Conservation (phyloP, 2,888 invertebrate species). For the Volucella inflata region DNA sequence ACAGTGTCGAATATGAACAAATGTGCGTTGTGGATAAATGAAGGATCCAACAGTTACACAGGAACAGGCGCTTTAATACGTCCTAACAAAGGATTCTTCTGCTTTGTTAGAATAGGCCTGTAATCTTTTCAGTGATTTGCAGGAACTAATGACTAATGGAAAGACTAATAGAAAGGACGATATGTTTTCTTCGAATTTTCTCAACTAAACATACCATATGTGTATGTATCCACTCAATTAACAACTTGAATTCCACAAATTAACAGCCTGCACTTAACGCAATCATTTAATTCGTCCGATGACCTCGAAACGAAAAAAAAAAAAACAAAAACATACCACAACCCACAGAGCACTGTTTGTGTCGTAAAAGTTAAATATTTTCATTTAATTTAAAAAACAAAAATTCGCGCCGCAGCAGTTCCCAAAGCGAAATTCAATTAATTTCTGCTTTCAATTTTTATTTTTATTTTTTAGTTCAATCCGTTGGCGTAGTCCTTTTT, state of each 20-base stretch:
- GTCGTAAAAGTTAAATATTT: constrained; percentile 29
- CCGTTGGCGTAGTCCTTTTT: constrained; percentile 2
- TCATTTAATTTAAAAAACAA: constrained; percentile 24
- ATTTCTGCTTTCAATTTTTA: background rate
- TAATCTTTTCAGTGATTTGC: background rate
- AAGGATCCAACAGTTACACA: background rate
- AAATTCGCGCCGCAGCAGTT: constrained; percentile 21
- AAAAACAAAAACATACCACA: background rate
- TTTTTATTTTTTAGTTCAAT: background rate
- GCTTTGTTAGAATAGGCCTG: background rate
- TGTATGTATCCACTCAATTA: too few relatives aligned
- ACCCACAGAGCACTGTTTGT: background rate
- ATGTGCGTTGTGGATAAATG: constrained; percentile 3
- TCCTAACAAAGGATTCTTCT: background rate
- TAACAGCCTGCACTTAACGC: background rate
- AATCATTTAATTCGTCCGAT: background rate
- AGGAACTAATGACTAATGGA: background rate
- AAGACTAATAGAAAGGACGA: background rate
- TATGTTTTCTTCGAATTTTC: too few relatives aligned
- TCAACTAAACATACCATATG: too few relatives aligned
- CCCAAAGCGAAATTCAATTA: constrained; percentile 27
- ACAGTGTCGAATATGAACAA: background rate
- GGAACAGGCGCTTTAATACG: background rate
- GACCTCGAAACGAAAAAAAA: background rate
- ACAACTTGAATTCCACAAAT: background rate